Evolutionary conservation across 2,888 invertebrate species (phyloP).

Genomic region (Spisula subtruncata): DNA sequence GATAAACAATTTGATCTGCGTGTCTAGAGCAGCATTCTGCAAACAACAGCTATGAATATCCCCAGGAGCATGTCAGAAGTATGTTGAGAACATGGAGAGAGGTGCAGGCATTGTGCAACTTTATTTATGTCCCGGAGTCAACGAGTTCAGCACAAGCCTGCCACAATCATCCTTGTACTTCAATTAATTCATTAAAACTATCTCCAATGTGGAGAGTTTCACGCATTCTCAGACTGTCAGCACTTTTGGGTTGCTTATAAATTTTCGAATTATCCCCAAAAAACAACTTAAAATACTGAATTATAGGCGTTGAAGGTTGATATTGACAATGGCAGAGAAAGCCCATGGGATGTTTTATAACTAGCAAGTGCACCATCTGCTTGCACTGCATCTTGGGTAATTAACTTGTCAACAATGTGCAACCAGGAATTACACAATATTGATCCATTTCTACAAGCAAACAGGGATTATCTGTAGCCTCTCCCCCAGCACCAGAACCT

Average conservation of each 20-base stretch:
- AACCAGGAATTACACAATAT: conserved; percentile 30
- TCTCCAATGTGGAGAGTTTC: no score
- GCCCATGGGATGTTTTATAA: not conserved
- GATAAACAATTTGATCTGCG: no score
- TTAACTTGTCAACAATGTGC: conserved; percentile 36
- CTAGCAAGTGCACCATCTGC: conserved; percentile 27
- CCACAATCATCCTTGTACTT: no score
- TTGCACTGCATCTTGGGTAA: conserved; percentile 30
- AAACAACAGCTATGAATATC: no score
- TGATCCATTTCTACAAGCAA: not conserved
- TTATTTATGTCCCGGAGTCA: no score
- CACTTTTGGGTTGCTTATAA: not conserved
- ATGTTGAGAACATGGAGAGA: no score
- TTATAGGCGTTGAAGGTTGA: not conserved
- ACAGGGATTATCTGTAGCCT: not conserved
- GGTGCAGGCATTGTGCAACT: no score
- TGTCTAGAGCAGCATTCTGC: no score
- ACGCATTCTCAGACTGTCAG: not conserved
- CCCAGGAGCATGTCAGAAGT: no score
- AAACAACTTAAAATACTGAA: not conserved
- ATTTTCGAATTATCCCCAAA: conserved; percentile 1
- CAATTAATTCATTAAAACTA: no score
- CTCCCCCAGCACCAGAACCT: not conserved
- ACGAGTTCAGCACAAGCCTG: no score
- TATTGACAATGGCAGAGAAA: not conserved